Evolutionary conservation across 2,113 vertebrate species (phyloP).

Genomic region (Antechinus flavipes): DNA sequence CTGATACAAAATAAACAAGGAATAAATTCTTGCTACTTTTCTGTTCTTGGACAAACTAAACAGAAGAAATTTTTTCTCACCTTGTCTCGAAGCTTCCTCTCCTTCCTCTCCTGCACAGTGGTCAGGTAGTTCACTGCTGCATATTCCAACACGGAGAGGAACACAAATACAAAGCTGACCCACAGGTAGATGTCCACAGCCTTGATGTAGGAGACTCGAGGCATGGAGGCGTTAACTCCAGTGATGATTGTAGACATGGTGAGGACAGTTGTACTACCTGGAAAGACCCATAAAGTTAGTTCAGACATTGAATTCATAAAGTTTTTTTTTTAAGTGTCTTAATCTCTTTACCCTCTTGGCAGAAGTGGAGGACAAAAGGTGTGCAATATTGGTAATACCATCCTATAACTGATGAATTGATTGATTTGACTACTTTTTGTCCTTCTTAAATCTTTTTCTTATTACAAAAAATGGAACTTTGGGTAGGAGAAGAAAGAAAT

Average conservation of each 20-base stretch:
- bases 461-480: not conserved
- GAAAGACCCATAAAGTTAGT: slow-evolving; percentile 33
- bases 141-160: slow-evolving; percentile 97
- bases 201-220: slow-evolving; percentile 97
- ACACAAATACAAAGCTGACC: slow-evolving; percentile 99
- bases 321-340: not conserved
- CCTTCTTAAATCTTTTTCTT: not conserved
- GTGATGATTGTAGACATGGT: slow-evolving; percentile 95
- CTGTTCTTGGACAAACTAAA: not conserved
- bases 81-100: slow-evolving; percentile 87
- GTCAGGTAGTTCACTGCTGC: slow-evolving; percentile 96
- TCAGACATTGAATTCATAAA: not conserved
- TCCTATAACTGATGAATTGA: not conserved
- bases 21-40: not conserved
- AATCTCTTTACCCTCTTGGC: not conserved
- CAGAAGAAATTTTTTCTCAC: slow-evolving; percentile 50
- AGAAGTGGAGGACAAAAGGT: not conserved
- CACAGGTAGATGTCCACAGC: slow-evolving; percentile 98
- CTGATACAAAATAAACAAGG: not conserved
- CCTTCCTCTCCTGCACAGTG: slow-evolving; percentile 91
- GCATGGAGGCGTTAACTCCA: slow-evolving; percentile 98
- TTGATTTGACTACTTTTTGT: not conserved
- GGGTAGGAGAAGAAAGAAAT: not conserved
- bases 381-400: not conserved
- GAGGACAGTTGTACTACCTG: slow-evolving; percentile 96